These are phyloP conservation scores for Cydia pomonella DNA, from an alignment of 1,140 invertebrate species.

Conservation along the genomic window DNA sequence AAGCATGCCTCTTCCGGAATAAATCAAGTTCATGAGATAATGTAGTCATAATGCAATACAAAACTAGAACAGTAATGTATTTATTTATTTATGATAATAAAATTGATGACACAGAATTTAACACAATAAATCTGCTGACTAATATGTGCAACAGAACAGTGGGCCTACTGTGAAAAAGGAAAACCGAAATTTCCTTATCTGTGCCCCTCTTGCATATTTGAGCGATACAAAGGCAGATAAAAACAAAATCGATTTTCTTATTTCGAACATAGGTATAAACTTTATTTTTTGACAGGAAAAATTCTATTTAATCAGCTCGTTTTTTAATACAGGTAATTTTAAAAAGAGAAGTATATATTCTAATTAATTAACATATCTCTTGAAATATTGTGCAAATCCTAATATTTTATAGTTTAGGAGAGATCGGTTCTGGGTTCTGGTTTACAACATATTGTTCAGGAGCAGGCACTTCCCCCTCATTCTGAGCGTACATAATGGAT, in stretches of 20 bases:
- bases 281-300: no score
- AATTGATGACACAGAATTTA: not conserved
- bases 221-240: no score
- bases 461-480: not conserved
- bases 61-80: constrained; percentile 22
- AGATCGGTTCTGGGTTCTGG: not conserved
- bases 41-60: constrained; percentile 13
- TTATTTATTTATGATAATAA: constrained; percentile 15
- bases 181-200: not conserved
- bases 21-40: constrained; percentile 4
- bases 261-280: no score
- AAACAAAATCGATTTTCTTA: no score
- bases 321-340: not conserved
- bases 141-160: not conserved
- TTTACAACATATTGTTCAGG: not conserved
- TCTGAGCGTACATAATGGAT: not conserved
- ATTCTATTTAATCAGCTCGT: no score
- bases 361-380: not conserved
- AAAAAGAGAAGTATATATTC: not conserved
- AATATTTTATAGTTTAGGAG: not conserved
- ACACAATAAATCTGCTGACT: not conserved
- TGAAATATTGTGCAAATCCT: not conserved
- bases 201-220: no score
- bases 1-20: constrained; percentile 59
- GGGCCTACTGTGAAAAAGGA: not conserved